Evolutionary conservation across 2,888 invertebrate genomes (phyloP).

Genomic region (Galerucella nymphaeae): DNA sequence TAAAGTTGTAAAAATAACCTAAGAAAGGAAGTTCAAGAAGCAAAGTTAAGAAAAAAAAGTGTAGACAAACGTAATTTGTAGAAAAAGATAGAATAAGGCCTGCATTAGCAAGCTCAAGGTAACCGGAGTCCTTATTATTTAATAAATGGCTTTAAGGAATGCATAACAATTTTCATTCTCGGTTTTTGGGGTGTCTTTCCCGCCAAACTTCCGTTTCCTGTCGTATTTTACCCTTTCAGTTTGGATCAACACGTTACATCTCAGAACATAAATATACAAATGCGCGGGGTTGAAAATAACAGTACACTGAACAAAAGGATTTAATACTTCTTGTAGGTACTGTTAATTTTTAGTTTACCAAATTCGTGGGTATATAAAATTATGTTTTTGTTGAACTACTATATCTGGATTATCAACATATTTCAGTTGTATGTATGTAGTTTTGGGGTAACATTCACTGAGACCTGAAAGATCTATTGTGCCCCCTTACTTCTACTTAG

Average conservation of each 20-base stretch:
- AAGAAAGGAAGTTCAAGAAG: too few species aligned
- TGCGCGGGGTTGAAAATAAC: conserved; percentile 20
- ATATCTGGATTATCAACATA: too few species aligned
- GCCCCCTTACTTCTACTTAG: too few species aligned
- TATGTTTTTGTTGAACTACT: too few species aligned
- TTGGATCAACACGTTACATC: conserved; percentile 59
- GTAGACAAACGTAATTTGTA: not conserved
- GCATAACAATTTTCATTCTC: conserved; percentile 46
- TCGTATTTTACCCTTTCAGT: conserved; percentile 59
- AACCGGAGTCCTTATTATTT: conserved; percentile 29
- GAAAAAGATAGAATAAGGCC: conserved; percentile 10
- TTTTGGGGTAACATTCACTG: too few species aligned
- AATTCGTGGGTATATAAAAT: too few species aligned
- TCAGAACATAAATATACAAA: conserved; percentile 47
- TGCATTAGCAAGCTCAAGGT: conserved; percentile 11
- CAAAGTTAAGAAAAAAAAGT: not conserved
- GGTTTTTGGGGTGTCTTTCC: conserved; percentile 49
- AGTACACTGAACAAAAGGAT: conserved; percentile 24
- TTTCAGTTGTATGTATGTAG: too few species aligned
- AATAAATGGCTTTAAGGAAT: conserved; percentile 45
- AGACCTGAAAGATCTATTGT: too few species aligned
- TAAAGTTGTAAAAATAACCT: too few species aligned
- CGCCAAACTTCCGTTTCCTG: conserved; percentile 58
- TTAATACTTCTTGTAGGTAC: not conserved
- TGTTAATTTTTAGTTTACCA: not conserved